Percentiles rank a stretch among this genome's conserved stretches.
Evolutionary conservation across 2,888 invertebrate species (phyloP).

Genomic region (Caenorhabditis auriculariae): DNA sequence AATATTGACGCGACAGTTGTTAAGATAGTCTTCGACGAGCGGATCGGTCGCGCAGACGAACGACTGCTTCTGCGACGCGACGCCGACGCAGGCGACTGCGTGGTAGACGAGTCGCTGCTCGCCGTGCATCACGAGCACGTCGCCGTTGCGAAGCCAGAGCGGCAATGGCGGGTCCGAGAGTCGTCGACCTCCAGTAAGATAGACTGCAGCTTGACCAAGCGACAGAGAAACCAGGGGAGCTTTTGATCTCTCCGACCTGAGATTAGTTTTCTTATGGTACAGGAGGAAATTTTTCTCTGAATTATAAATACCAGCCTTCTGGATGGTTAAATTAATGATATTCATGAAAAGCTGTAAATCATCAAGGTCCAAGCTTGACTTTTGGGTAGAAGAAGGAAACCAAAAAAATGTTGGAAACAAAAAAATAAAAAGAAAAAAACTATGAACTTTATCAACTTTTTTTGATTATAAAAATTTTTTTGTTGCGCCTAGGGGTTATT

Average conservation of each 20-base stretch:
- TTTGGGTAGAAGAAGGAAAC: neutral
- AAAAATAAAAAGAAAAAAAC: no score
- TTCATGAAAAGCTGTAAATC: neutral
- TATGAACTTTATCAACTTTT: no score
- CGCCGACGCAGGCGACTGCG: conserved; percentile 82
- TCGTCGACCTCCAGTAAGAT: conserved; percentile 79
- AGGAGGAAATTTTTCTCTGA: no score
- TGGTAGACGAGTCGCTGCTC: conserved; percentile 84
- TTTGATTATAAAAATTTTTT: no score
- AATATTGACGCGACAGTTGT: conserved; percentile 82
- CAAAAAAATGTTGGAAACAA: no score
- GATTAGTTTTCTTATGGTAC: conserved; percentile 1
- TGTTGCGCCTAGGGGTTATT: no score
- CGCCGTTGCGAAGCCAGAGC: conserved; percentile 82
- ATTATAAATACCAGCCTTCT: no score
- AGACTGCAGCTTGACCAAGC: conserved; percentile 92
- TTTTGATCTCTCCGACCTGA: conserved; percentile 53
- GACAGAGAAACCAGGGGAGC: conserved; percentile 84
- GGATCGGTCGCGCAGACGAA: conserved; percentile 48
- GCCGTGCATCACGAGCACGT: conserved; percentile 86
- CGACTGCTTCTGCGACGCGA: conserved; percentile 50
- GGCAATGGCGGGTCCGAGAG: conserved; percentile 62
- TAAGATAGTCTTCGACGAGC: conserved; percentile 69
- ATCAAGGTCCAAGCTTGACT: neutral
- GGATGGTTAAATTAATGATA: neutral